Evolutionary conservation across 64 coral and sea anemone species (phyloP).

Genomic region (Stylophora pistillata): DNA sequence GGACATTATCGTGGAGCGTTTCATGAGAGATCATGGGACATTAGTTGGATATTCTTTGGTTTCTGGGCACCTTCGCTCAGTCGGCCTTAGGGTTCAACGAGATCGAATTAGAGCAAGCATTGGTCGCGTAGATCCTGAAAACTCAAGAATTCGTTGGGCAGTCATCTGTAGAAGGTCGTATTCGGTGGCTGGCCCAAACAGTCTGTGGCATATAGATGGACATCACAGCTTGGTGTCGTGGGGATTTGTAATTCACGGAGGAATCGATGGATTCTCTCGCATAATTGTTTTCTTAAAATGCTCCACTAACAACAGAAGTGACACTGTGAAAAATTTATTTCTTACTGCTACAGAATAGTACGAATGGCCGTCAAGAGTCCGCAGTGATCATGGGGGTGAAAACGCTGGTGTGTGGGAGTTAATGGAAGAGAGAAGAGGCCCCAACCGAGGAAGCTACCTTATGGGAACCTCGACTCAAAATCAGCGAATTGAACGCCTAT

Average conservation of each 20-base stretch:
- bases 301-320: slow-evolving; percentile 43
- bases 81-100: slow-evolving; percentile 27
- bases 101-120: slow-evolving; percentile 13
- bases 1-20: slow-evolving; percentile 5
- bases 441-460: slow-evolving; percentile 51
- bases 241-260: slow-evolving; percentile 55
- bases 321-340: slow-evolving; percentile 36
- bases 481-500: slow-evolving; percentile 55
- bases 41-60: slow-evolving; percentile 51
- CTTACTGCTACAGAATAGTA: neutral
- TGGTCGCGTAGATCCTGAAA: slow-evolving; percentile 22
- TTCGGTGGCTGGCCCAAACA: slow-evolving; percentile 35
- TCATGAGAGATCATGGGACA: slow-evolving; percentile 25
- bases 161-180: too few species aligned
- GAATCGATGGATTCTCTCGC: slow-evolving; percentile 48
- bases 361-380: slow-evolving; percentile 50
- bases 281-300: slow-evolving; percentile 10
- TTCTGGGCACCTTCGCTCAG: slow-evolving; percentile 27
- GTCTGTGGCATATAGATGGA: slow-evolving; percentile 51
- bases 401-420: slow-evolving; percentile 36
- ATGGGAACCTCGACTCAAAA: slow-evolving; percentile 38
- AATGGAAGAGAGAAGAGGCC: slow-evolving; percentile 45
- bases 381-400: slow-evolving; percentile 44
- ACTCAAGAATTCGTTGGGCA: slow-evolving; percentile 16
- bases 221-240: slow-evolving; percentile 39